Evolutionary conservation across 2,888 invertebrate species (phyloP), one percentile per base, ranked within the genome.

Genomic region (Sinelater perroti): DNA sequence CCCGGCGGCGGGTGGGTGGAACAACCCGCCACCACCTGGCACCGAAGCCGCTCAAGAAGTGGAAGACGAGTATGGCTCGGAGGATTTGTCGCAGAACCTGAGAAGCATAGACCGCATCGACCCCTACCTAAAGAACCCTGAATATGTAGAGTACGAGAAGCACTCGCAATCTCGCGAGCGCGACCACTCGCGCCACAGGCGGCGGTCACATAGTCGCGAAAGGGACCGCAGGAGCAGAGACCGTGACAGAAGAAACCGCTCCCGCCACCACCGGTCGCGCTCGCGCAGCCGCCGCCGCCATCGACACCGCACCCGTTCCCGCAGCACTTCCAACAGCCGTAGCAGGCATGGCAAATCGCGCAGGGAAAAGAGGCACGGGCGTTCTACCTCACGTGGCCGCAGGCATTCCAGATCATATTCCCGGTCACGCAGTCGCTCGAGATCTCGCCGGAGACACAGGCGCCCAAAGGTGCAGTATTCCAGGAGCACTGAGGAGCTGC

Each of bases 21-120:
- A 74, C 75, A 71, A 75, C 69, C 75, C 74, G 66, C 78, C 78
- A 49, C 78, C 78, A 54, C 78, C 79, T 26, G 78, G 78, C 49
- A 75, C 75, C 24, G 77, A 77, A 56, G 69, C 67, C 47, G 72
- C 75, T 55, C n/a, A 40, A 8, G 60, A 63, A 50, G 56, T 56
- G 16, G 66, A 64, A 52, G 63, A 63, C 35, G 62, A 64, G 47
- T 42, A 45, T 17, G 62, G 62, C n/a, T 60, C 62, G 52, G 38
- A 16, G 52, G 42, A 45, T 55, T 53, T 30, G 13, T 26, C 31
- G 7, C 31, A 61, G 7, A 63, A 59, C 35, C 18, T 62, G 14
- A 67, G 70, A 56, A 54, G 65, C 20, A 70, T 71, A 46, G 71
- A 71, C 56, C 68, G 70, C 17, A 69, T 72, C 28, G 74, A 75